Evolutionary conservation across 2,113 vertebrate genomes (phyloP).

Genomic region (Cryptotis parvus): DNA sequence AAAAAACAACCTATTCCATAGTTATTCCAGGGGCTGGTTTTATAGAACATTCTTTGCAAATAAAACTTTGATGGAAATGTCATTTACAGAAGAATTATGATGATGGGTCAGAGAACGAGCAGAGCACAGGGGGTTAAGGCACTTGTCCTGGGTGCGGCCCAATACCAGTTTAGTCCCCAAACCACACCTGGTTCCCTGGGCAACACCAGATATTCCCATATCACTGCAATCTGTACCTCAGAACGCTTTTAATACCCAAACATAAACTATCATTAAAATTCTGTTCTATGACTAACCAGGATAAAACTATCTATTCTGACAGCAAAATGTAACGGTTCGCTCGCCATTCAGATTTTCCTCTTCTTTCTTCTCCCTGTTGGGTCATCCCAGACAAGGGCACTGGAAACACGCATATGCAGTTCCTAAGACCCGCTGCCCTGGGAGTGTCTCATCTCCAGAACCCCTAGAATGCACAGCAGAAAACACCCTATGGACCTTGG

Average conservation of each 20-base stretch:
- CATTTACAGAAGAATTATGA: background rate
- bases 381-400: background rate
- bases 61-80: conserved; percentile 20
- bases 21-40: background rate
- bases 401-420: no score
- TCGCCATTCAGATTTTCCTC: background rate
- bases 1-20: no score
- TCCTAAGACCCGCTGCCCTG: no score
- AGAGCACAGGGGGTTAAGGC: no score
- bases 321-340: conserved; percentile 34
- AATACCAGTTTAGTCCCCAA: no score
- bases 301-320: conserved; percentile 16
- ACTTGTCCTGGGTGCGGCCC: no score
- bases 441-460: no score
- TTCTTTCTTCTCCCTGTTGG: background rate
- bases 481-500: background rate
- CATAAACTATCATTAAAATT: conserved; percentile 38
- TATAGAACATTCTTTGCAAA: background rate
- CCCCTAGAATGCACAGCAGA: background rate
- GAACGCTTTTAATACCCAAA: background rate
- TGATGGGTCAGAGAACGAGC: background rate
- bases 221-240: no score
- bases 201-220: no score
- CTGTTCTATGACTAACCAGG: background rate
- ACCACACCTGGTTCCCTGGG: no score